phyloP scores from a whole-genome alignment of 2,888 invertebrate genomes.

The Bibio marci region DNA sequence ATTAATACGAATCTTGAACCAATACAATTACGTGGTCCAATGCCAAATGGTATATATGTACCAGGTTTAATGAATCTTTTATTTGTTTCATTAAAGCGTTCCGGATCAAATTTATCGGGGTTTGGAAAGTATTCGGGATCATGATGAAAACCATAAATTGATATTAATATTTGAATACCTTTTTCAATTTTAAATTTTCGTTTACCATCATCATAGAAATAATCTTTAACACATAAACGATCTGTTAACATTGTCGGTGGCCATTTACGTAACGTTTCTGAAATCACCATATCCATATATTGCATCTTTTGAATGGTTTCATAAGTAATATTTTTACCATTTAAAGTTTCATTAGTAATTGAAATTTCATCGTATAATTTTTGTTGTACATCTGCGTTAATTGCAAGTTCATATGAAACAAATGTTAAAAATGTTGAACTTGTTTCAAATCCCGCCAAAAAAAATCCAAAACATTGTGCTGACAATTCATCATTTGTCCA shows the following conservation, averaged over 20 bases:
- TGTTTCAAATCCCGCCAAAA: slow-evolving; percentile 32
- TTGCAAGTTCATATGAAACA: slow-evolving; percentile 32
- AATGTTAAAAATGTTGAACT: slow-evolving; percentile 29
- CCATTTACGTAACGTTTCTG: slow-evolving; percentile 4
- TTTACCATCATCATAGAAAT: neutral
- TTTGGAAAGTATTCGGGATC: neutral
- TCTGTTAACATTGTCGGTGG: slow-evolving; percentile 3
- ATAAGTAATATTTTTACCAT: slow-evolving; percentile 31
- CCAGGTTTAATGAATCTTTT: slow-evolving; percentile 6
- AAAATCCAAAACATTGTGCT: slow-evolving; percentile 28
- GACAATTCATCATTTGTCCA: slow-evolving; percentile 28
- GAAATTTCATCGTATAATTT: slow-evolving; percentile 31
- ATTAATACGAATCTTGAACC: slow-evolving; percentile 19
- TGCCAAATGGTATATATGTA: slow-evolving; percentile 9
- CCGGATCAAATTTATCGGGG: slow-evolving; percentile 17
- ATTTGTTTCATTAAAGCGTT: slow-evolving; percentile 15
- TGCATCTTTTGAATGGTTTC: slow-evolving; percentile 35
- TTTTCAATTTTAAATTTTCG: neutral
- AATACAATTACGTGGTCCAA: slow-evolving; percentile 8
- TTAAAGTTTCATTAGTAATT: slow-evolving; percentile 21
- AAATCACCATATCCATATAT: slow-evolving; percentile 38
- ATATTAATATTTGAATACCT: neutral
- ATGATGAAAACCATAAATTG: neutral
- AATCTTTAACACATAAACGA: neutral
- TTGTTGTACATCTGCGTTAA: slow-evolving; percentile 34